A percentile compares a stretch with the other conserved stretches of the same genome.
Evolutionary conservation across 2,113 vertebrate genomes (phyloP).

Genomic region (Nibea albiflora): DNA sequence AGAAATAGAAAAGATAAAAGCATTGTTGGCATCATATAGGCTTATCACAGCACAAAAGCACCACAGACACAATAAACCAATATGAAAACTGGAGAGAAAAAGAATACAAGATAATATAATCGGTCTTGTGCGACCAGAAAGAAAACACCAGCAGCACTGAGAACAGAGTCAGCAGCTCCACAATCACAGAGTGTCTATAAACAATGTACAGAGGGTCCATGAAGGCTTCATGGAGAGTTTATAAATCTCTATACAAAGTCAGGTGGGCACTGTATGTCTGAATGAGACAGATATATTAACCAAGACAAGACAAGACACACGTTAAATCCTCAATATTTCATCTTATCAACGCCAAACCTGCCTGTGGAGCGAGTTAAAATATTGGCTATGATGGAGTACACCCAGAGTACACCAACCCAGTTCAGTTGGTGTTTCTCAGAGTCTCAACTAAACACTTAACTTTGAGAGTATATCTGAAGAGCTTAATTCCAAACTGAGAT

Average conservation of each 20-base stretch:
- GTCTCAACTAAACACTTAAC: conserved; percentile 35
- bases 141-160: conserved; percentile 64
- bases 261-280: conserved; percentile 44
- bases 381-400: conserved; percentile 6
- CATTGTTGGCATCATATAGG: conserved; percentile 72
- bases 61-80: conserved; percentile 68
- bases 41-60: conserved; percentile 80
- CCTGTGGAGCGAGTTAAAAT: not conserved
- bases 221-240: conserved; percentile 45
- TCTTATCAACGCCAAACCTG: not conserved
- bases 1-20: conserved; percentile 80
- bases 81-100: conserved; percentile 52
- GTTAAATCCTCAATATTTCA: conserved; percentile 33
- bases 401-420: not conserved
- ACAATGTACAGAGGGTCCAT: conserved; percentile 54
- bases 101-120: conserved; percentile 50
- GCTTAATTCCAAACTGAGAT: conserved; percentile 14
- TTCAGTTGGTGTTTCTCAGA: conserved; percentile 28
- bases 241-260: conserved; percentile 62
- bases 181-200: conserved; percentile 68
- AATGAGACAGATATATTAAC: conserved; percentile 43
- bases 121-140: conserved; percentile 40
- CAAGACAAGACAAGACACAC: conserved; percentile 52
- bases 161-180: conserved; percentile 68
- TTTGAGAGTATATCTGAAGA: too few species aligned